Evolutionary conservation across 2,113 vertebrate genomes (phyloP), one percentile per base, ranked within the genome.

Genomic region (Prolemur simus): DNA sequence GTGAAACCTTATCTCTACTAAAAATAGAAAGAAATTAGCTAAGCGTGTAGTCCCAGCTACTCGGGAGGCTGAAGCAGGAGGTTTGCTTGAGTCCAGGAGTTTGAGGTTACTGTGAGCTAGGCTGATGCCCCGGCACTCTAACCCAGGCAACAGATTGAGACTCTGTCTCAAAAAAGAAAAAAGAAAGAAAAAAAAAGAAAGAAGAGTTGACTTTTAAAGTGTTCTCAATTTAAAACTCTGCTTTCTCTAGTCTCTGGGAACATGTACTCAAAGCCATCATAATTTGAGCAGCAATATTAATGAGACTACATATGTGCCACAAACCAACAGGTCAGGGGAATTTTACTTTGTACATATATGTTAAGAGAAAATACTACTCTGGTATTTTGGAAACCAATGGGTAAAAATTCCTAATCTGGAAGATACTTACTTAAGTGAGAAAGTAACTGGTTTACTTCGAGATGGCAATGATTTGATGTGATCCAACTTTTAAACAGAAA

Each of bases 401-500:
- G 49, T 74, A n/a, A 91, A 91, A 78, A 87, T 45, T 54, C 90
- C 64, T 82, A 56, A 71, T 42, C 10, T 60, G 25, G 34, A 91
- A 95, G 37, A 84, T 34, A 45, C 27, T 45, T n/a, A 66, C 49
- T 77, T 71, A 42, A 90, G 9, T 47, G 32, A 91, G 47, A 94
- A 88, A 80, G 25, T 64, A 78, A 73, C 86, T 29, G 39, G 23
- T 77, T 87, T 77, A 71, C 27, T 69, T 93, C 23, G 80, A 56
- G 34, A 91, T 74, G 32, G 13, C 34, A 85, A 71, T 39, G 25
- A 92, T 63, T 76, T 92, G 10, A 69, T 81, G 25, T 54, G 4
- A 34, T 49, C 52, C 58, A 78, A 18, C 94, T 81, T 94, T 95
- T 89, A 89, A 71, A 81, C 29, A 89, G 56, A 91, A 87, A 91